Evolutionary conservation across 2,797 vertebrate species (phyloP), one percentile per base, ranked within the genome.

Genomic region (Lacerta bilineata): DNA sequence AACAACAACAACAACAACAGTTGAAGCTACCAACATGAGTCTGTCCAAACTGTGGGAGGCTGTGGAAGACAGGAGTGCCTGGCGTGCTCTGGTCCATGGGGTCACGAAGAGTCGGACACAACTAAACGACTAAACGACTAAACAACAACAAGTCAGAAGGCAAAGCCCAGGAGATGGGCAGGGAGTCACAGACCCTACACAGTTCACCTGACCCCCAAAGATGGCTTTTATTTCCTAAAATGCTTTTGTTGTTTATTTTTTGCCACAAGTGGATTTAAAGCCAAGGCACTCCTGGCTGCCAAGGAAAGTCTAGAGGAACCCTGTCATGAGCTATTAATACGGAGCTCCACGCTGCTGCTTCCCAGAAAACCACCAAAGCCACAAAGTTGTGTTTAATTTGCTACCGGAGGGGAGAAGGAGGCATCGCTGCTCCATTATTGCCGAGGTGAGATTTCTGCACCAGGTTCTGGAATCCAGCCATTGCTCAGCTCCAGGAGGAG

Each of bases 371-470:
- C 92, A 95, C 95, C 80, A 91, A 95, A 89, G 75, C 95, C 95
- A 94, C 94, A 94, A 96, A 91, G 92, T 94, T 96, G 94, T 93
- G 90, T 95, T 96, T 96, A 94, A 96, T 96, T 95, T 96, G 93
- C 93, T 96, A 87, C 88, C 88, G 50, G 91, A 95, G 91, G 87
- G 93, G 88, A 93, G 91, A 71, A 85, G 66, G 89, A 85, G 66
- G 91, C 94, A 88, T 95, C 87, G 81, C 88, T 72, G 41, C 72
- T 88, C 90, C 84, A 77, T 94, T 91, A 88, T 23, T 87, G 80
- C 0, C 0, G 20, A 94, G 92, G 85, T 0, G 2, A 78, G 81
- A 69, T 91, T 92, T 94, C 90, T 88, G 91, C 90, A 91, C 5
- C 1, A 1, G 46, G 39, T 75, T 89, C 84, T 76, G 83, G 93